A percentile compares a stretch with the other conserved stretches of the same genome.
Evolutionary conservation across 2,797 vertebrate species (phyloP).

Genomic region (Xerus rutilus): DNA sequence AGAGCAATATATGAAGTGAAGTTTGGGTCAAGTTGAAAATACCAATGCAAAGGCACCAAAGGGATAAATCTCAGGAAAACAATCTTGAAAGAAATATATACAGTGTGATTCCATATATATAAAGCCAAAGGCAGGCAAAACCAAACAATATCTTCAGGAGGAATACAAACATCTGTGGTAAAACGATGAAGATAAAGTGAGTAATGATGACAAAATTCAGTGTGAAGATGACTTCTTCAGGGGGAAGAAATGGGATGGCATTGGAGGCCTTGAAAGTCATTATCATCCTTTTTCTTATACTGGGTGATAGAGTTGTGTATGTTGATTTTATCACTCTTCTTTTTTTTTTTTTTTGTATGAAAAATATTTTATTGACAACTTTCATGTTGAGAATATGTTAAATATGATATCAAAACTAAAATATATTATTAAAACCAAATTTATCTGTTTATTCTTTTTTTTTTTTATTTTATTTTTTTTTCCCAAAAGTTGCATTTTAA

Average conservation of each 20-base stretch:
- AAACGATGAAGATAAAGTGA: slow-evolving; percentile 36
- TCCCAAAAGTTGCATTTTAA: no score
- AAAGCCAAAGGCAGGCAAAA: not conserved
- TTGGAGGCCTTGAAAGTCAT: not conserved
- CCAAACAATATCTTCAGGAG: not conserved
- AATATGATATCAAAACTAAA: no score
- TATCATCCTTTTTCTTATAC: not conserved
- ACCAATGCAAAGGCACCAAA: not conserved
- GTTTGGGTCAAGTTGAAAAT: slow-evolving; percentile 22
- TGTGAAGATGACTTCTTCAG: not conserved
- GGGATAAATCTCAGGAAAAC: slow-evolving; percentile 49
- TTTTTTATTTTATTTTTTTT: no score
- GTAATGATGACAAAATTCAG: not conserved
- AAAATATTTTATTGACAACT: no score
- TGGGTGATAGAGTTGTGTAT: no score
- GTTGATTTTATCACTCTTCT: not conserved
- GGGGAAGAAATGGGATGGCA: rapidly evolving
- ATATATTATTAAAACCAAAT: no score
- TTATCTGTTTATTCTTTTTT: no score
- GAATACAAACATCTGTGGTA: not conserved
- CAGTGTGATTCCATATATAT: not conserved
- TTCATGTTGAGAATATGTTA: no score
- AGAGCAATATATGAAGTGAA: not conserved
- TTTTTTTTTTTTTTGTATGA: no score
- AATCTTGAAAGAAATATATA: slow-evolving; percentile 49